These are phyloP conservation scores for Helicolenus hilgendorfi DNA, from an alignment of 2,797 vertebrate genomes.

Conservation along the genomic window DNA sequence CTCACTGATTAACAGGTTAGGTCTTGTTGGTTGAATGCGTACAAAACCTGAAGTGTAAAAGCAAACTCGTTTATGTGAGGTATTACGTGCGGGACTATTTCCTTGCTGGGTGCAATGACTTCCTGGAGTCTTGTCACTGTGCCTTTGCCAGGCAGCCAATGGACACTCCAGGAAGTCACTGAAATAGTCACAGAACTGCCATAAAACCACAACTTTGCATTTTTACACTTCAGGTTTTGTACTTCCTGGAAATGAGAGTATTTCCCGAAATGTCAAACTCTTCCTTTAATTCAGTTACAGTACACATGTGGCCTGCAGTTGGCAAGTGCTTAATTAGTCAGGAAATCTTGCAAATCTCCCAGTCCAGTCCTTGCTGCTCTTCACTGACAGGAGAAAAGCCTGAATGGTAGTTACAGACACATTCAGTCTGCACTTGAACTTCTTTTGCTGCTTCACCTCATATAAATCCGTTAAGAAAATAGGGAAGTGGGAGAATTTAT, in stretches of 20 bases:
- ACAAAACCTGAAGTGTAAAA: neutral
- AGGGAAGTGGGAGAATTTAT: neutral
- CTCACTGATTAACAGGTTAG: neutral
- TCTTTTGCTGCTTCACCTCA: neutral
- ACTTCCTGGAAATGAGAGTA: neutral
- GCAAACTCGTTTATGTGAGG: too few species aligned
- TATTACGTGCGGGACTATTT: neutral
- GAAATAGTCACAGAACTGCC: neutral
- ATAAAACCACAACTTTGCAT: neutral
- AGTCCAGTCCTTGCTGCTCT: neutral
- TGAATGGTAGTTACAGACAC: neutral
- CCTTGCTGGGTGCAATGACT: neutral
- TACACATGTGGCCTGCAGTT: neutral
- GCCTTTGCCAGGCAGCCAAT: neutral
- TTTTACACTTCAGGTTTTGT: neutral
- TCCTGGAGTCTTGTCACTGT: neutral
- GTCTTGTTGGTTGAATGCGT: neutral
- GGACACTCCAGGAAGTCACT: neutral
- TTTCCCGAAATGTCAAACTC: neutral
- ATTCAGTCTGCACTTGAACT: neutral
- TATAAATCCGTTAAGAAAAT: neutral
- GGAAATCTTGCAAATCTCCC: neutral
- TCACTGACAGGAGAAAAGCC: neutral
- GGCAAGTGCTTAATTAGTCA: neutral
- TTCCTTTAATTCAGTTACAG: neutral